Base-by-base conservation (phyloP, 2,113 vertebrate genomes). In the Lepidothrix coronata region DNA sequence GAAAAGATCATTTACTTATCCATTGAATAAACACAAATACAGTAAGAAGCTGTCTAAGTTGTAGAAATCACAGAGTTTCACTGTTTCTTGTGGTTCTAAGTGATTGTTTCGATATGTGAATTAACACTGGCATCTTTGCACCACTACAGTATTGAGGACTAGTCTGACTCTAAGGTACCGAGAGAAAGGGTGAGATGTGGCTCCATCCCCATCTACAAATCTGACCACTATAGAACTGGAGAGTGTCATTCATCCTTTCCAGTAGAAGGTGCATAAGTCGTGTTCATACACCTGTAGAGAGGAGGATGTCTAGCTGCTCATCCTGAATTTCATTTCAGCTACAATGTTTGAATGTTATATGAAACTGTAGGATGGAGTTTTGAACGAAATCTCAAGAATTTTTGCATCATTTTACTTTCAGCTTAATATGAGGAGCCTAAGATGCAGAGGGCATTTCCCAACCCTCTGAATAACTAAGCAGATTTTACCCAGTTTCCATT, bases 171-270 rank as follows among this genome's bases (percentile, higher is more conserved):
- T 70, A 16, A 52, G 9, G 28, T 5, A 24, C 16, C 3, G 8
- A 89, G 14, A 15, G 17, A 41, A 66, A 49, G 17, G 9, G 12
- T 0, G 0, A 59, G 11, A 5, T 74, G 46, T 48, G 20, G 5
- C 12, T 72, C 30, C 19, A 54, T 35, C 3, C 7, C 5, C 6
- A 22, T 55, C 11, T 48, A 13, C 41, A 76, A 65, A 79, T 79
- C 8, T 79, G 68, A 28, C 8, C 12, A 22, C 11, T 51, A 2
- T 3, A 19, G 49, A 55, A 27, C 12, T 13, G 5, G 21, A 85
- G 5, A 66, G 2, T 7, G 30, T 43, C 12, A 30, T 68, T 82
- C 9, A 46, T 16, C 13, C 20, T 81, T 79, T 76, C 19, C 18
- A 75, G 48, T 59, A 2, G 2, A 46, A 67, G 6, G 3, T 37